Conservation (phyloP, 30 jellyfish, hydroid and myxozoan genomes). For the Mastigias papua region DNA sequence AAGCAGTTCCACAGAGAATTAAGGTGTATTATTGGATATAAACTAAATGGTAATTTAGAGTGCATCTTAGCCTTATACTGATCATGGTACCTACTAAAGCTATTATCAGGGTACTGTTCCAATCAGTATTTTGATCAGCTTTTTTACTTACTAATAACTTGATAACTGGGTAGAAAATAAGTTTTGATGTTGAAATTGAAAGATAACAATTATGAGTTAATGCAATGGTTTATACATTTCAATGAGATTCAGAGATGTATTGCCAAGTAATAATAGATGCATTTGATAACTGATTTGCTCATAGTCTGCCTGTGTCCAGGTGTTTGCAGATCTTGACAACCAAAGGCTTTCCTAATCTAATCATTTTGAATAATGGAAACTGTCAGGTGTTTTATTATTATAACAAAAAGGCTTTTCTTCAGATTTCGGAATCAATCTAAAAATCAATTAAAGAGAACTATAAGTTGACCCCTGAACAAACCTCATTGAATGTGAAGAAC, state of each 20-base stretch:
- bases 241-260: background rate
- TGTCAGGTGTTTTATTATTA: conserved; percentile 64
- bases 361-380: conserved; percentile 51
- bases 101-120: too few species aligned
- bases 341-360: conserved; percentile 56
- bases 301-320: conserved; percentile 51
- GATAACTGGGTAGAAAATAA: background rate
- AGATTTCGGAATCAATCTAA: conserved; percentile 48
- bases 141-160: background rate
- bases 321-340: conserved; percentile 44
- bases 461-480: conserved; percentile 68
- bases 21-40: too few species aligned
- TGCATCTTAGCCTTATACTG: too few species aligned
- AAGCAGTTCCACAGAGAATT: too few species aligned
- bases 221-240: background rate
- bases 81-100: too few species aligned
- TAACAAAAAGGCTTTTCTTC: conserved; percentile 52
- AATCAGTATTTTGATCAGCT: background rate
- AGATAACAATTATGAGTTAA: too few species aligned
- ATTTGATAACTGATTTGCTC: conserved; percentile 5
- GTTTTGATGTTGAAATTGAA: background rate
- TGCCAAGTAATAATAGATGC: background rate
- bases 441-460: conserved; percentile 56
- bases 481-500: conserved; percentile 13
- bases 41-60: too few species aligned